phyloP scores from a whole-genome alignment of 2,113 vertebrate species.

The Chaetops frenatus region DNA sequence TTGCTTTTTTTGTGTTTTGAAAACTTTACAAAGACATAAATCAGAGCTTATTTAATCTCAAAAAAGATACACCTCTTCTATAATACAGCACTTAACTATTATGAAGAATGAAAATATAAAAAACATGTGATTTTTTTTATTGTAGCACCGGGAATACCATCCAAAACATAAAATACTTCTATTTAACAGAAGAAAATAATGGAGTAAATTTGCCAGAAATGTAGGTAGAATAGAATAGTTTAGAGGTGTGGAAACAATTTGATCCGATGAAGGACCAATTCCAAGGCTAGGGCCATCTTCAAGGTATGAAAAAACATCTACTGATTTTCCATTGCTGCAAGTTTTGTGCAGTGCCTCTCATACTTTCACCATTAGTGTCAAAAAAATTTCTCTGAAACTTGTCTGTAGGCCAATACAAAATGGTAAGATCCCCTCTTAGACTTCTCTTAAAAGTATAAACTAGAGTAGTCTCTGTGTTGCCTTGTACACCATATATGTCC shows the following conservation, averaged over 20 bases:
- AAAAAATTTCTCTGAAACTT: not conserved
- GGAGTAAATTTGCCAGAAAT: not conserved
- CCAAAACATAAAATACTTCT: not conserved
- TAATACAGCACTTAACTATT: not conserved
- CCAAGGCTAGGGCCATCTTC: not conserved
- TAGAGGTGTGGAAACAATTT: not conserved
- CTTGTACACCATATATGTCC: fast-evolving
- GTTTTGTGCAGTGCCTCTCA: not conserved
- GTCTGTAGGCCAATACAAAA: not conserved
- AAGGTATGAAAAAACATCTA: not conserved
- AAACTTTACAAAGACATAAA: not conserved
- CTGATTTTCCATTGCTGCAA: not conserved
- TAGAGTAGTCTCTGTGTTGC: not conserved
- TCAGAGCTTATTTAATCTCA: not conserved
- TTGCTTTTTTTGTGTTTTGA: not conserved
- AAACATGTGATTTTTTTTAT: not conserved
- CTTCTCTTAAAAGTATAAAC: not conserved
- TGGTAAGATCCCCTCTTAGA: not conserved
- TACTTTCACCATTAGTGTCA: not conserved
- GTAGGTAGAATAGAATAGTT: not conserved
- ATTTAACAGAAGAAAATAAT: not conserved
- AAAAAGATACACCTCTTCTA: not conserved
- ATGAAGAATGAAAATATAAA: not conserved
- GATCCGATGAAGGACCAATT: not conserved
- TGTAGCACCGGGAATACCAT: not conserved